phyloP scores from a whole-genome alignment of 53 echinoderm and acorn worm species.

The Echinarachnius parma region DNA sequence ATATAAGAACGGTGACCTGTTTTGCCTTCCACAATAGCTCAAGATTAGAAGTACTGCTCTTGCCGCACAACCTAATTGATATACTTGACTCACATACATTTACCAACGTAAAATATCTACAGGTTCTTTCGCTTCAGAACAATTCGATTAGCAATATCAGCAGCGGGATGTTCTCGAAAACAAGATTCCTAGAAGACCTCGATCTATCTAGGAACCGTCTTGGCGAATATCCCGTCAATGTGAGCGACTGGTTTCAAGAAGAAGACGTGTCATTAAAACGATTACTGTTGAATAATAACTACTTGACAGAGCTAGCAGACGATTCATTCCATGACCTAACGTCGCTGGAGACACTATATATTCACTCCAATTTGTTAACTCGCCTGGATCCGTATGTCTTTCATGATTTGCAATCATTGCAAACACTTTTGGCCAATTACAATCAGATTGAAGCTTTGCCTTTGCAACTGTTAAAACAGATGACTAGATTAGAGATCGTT shows the following conservation, averaged over 20 bases:
- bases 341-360: constrained; percentile 1
- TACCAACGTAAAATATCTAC: constrained; percentile 1
- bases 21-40: constrained; percentile 23
- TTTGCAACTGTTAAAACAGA: constrained; percentile 23
- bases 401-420: constrained; percentile 20
- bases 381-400: constrained; percentile 32
- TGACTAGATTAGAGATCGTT: background rate
- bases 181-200: constrained; percentile 7
- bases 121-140: constrained; percentile 23
- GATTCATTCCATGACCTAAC: constrained; percentile 22
- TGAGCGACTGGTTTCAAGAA: constrained; percentile 38
- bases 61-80: background rate
- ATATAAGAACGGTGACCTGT: background rate
- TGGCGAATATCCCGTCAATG: background rate
- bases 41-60: constrained; percentile 10
- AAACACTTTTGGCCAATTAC: constrained; percentile 1
- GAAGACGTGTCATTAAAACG: background rate
- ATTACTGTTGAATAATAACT: constrained; percentile 1
- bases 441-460: constrained; percentile 11
- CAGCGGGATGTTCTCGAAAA: background rate
- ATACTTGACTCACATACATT: constrained; percentile 25
- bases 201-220: constrained; percentile 17
- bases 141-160: constrained; percentile 46
- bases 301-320: background rate
- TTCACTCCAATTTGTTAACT: constrained; percentile 5